Percentiles rank a stretch among this genome's conserved stretches.
Evolutionary conservation across 2,113 vertebrate species (phyloP).

Genomic region (Siphamia tubifer): DNA sequence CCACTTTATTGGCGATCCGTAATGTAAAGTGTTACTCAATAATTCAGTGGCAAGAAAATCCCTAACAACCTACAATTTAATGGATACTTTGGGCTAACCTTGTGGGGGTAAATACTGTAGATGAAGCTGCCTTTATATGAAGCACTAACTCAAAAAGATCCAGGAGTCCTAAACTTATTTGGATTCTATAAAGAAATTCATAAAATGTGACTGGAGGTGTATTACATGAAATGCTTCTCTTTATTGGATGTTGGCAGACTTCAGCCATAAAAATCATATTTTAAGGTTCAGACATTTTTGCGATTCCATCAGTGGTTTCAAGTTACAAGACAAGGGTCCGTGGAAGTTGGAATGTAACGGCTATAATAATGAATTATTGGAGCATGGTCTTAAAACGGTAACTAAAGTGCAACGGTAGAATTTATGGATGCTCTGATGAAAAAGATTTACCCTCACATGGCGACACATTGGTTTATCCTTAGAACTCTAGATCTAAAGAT

Average conservation of each 20-base stretch:
- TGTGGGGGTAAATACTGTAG: background rate
- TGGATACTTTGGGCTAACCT: background rate
- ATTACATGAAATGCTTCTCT: conserved; percentile 20
- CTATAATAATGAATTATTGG: conserved; percentile 47
- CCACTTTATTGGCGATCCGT: too few species aligned
- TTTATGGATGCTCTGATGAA: conserved; percentile 27
- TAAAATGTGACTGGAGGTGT: conserved; percentile 5
- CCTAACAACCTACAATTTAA: background rate
- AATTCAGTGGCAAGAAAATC: too few species aligned
- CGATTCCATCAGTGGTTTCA: conserved; percentile 24
- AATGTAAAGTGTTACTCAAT: too few species aligned
- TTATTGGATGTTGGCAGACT: conserved; percentile 44
- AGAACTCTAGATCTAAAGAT: conserved; percentile 15
- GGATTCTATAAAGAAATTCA: conserved; percentile 20
- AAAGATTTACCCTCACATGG: conserved; percentile 33
- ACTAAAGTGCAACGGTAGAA: conserved; percentile 20
- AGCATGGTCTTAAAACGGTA: conserved; percentile 19
- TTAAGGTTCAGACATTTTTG: conserved; percentile 40
- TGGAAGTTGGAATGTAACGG: conserved; percentile 17
- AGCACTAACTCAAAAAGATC: background rate
- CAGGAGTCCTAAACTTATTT: conserved; percentile 1
- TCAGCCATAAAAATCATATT: conserved; percentile 25
- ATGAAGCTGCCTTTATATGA: background rate
- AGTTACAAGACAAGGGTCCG: conserved; percentile 14
- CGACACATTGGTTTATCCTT: conserved; percentile 24